Conservation (phyloP, 2,113 vertebrate species). For the Ceyx melanurus region DNA sequence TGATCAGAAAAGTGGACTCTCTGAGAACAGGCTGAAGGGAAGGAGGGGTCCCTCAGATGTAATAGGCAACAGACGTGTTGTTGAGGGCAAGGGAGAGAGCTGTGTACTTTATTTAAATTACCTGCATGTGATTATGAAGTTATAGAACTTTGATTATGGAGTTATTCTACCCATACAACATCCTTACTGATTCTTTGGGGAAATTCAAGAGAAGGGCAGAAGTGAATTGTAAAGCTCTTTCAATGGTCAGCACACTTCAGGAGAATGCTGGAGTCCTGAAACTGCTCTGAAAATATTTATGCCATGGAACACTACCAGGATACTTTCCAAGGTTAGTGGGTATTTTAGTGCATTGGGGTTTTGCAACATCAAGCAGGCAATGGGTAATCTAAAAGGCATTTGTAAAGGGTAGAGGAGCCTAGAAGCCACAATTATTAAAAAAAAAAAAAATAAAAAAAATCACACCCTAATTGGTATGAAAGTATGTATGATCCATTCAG, state of each 20-base stretch:
- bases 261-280: background rate
- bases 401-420: background rate
- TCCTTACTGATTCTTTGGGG: background rate
- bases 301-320: background rate
- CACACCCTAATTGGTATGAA: background rate
- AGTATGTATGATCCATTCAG: conserved; percentile 42
- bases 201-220: background rate
- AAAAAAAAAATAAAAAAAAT: conserved; percentile 8
- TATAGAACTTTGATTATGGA: background rate
- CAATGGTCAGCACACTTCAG: background rate
- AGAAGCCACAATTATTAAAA: background rate
- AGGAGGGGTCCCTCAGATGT: background rate
- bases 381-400: background rate
- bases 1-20: conserved; percentile 29
- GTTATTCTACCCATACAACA: background rate
- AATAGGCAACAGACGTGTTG: background rate
- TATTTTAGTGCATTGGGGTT: background rate
- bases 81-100: background rate
- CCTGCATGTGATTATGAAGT: background rate
- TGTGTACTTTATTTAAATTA: conserved; percentile 19
- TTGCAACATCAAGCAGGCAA: background rate
- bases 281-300: background rate
- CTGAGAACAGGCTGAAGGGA: conserved; percentile 5
- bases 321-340: background rate
- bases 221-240: background rate